Base-by-base conservation (phyloP, 2,113 vertebrate genomes). In the Perca fluviatilis region DNA sequence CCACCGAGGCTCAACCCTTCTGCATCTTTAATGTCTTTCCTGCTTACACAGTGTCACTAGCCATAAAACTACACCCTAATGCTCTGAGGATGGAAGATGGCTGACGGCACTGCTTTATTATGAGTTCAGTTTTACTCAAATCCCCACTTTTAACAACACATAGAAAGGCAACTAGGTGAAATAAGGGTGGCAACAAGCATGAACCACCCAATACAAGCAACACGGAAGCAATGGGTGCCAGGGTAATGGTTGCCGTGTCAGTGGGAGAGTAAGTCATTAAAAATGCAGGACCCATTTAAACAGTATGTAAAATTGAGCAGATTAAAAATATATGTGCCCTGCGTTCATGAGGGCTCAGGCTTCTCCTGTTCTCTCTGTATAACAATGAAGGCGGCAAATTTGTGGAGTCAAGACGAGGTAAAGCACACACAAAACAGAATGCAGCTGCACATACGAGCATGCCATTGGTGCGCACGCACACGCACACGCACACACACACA, bases 1-100 rank as follows among this genome's bases (percentile, higher is more conserved):
- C 84, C 91, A 83, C 76, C 13, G 30, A 88, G 62, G 89, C 85
- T 81, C 89, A 79, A 71, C 71, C 81, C 89, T 86, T 56, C 65
- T 94, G 90, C 89, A 94, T 92, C 91, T 93, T 95, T 93, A 94
- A 94, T 93, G 87, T 60, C 54, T 27, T 84, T 84, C 80, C 82
- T 77, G 77, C 70, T 80, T 67, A 53, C 66, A 74, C 70, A n/a
- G 73, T 90, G 85, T 88, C 88, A 86, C 83, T 65, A 50, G 80
- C 65, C 66, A 88, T 90, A 90, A 91, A 93, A 89, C 73, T 61
- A 33, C 70, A 80, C 47, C 62, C 75, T 76, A 77, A 89, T 72
- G 86, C 81, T 83, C 76, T 1, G 30, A 78, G 77, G 74, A 46
- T 50, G 62, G 77, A 72, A 63, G 72, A 71, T 40, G 68, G 21